Base-by-base conservation (phyloP, 2,888 invertebrate genomes). In the Morpho achilles region DNA sequence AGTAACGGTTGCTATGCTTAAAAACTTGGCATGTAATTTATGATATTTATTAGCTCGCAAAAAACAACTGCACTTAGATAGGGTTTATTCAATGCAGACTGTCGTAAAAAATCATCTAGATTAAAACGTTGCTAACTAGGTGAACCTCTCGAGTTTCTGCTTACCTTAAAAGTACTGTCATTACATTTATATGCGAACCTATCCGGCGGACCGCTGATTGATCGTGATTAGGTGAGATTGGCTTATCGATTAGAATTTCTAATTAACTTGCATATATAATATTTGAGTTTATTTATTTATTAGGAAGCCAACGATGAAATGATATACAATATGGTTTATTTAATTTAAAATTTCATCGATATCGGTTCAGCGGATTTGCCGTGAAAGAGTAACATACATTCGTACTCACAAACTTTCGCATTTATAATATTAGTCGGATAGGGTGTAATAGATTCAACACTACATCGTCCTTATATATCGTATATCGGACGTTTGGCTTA, bases 101-200 rank as follows among this genome's bases (percentile, higher is more conserved):
- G 5, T 32, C 40, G 47, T 40, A 53, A 53, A 53, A 56, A 56
- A 44, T 56, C 46, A 56, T 56, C 56, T 56, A 56, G 56, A 56
- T 56, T 56, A 56, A 40, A 48, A 10, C 52, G 42, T 51, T 45
- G 9, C 51, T 48, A 58, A 52, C 44, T 58, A 52, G 60, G 58
- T 55, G 44, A 52, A 52, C 54, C 23, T 51, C 45, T 50, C n/a
- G 3, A 22, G 32, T 58, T 61, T 61, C 58, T 54, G 50, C 50
- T 7, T 6, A 45, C 47, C 55, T 44, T 56, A 56, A 49, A 55
- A 8, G 16, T 40, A 44, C 50, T 43, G 55, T 22, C 50, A 44
- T 44, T 39, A 7, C 46, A 43, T 49, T 40, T 39, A 44, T 56
- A 44, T 39, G n/a, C 40, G 16, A 1, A n/a, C 41, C 9, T 52